Conservation (phyloP, 2,113 vertebrate genomes). For the Danio rerio region GRCz12tu NC_133185.1:41684001-41684500, state of each 20-base stretch:
- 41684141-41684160: too few species aligned
- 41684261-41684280: too few species aligned
- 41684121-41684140: too few species aligned
- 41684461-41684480: slow-evolving; percentile 22
- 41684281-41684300: too few species aligned
- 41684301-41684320: slow-evolving; percentile 21
- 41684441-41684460: not conserved
- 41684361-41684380: not conserved
- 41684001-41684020: not conserved
- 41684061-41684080: not conserved
- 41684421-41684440: slow-evolving; percentile 46
- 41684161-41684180: not conserved
- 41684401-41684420: not conserved
- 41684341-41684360: slow-evolving; percentile 18
- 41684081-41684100: not conserved
- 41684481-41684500: slow-evolving; percentile 4
- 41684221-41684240: not conserved
- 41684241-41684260: not conserved
- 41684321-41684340: slow-evolving; percentile 46
- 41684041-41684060: not conserved
- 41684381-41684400: slow-evolving; percentile 3
- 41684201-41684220: not conserved
- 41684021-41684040: not conserved
- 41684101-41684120: too few species aligned
- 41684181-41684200: not conserved